Conservation (phyloP, 2,888 invertebrate genomes). For the Catocala nupta region DNA sequence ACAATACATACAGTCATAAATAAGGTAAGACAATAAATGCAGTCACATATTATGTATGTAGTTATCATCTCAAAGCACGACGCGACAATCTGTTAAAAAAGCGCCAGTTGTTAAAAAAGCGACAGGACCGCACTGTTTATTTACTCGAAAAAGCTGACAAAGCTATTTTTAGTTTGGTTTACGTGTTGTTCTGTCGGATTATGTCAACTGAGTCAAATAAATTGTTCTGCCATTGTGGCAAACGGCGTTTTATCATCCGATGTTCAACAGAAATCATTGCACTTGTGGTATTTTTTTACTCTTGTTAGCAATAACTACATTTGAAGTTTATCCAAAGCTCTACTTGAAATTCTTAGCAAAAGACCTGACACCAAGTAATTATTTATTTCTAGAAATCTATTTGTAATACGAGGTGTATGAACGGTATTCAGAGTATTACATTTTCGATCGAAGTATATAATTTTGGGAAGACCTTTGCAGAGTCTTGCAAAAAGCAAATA, state of each 20-base stretch:
- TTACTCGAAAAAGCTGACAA: conserved; percentile 12
- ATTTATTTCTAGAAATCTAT: no score
- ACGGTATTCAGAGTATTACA: no score
- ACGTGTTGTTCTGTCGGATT: conserved; percentile 18
- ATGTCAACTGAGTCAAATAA: conserved; percentile 18
- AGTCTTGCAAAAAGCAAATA: no score
- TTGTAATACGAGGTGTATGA: no score
- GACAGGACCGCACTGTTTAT: conserved; percentile 13
- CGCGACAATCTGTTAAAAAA: conserved; percentile 11
- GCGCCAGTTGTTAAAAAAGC: conserved; percentile 5
- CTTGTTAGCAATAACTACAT: no score
- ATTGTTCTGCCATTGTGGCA: conserved; percentile 10
- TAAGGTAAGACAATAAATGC: no score
- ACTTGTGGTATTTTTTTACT: not conserved
- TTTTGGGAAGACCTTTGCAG: no score
- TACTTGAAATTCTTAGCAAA: no score
- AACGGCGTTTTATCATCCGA: conserved; percentile 10
- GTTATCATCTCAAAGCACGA: conserved; percentile 7
- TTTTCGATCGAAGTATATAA: no score
- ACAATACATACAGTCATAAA: no score
- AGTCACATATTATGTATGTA: not conserved
- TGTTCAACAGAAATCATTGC: not conserved
- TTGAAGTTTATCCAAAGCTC: no score
- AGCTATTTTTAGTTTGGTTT: conserved; percentile 21
- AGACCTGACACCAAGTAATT: no score